Base-by-base conservation (phyloP, 1,140 invertebrate species). In the Hycleus phaleratus region DNA sequence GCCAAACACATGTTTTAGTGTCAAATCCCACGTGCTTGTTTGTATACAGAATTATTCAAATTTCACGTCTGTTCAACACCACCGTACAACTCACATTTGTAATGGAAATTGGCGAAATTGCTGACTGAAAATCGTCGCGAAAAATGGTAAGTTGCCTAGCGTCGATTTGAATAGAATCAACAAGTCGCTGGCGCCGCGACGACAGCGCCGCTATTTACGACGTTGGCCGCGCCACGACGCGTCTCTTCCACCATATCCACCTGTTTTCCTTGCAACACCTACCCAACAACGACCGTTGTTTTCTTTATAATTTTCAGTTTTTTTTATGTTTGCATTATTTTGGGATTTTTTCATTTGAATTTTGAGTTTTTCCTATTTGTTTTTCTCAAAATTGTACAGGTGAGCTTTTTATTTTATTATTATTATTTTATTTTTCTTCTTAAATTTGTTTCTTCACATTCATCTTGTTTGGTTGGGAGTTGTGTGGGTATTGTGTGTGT, bases 191-290 rank as follows among this genome's bases (percentile, higher is more conserved):
- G 69, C 69, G 67, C 67, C 69, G 67, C 68, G 67, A 70, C 68
- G 68, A 60, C 63, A 70, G 69, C 69, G 69, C 69, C 66, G 67
- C 61, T 66, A 68, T 65, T 70, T 70, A 54, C 65, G 66, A 63
- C 69, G 69, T 68, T 69, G 62, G 55, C 69, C 69, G 69, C 69
- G 69, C 65, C 69, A 67, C 67, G 69, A 70, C 69, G 68, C 67
- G 67, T 63, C 64, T 60, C 61, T 62, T 57, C 61, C 45, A 32
- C 53, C 44, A 58, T 58, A 59, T 57, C 65, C 67, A 70, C 68
- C 68, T 70, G 68, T 68, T 70, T 66, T 51, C 57, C 40, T 56
- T 58, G 58, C 53, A 9, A 59, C 50, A 65, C 43, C 52, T 55
- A 52, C 51, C 43, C n/a, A 39, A 46, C 45, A 43, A 58, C 24